These are phyloP conservation scores for Arctia plantaginis DNA, from an alignment of 2,888 invertebrate species.

Conservation along the genomic window DNA sequence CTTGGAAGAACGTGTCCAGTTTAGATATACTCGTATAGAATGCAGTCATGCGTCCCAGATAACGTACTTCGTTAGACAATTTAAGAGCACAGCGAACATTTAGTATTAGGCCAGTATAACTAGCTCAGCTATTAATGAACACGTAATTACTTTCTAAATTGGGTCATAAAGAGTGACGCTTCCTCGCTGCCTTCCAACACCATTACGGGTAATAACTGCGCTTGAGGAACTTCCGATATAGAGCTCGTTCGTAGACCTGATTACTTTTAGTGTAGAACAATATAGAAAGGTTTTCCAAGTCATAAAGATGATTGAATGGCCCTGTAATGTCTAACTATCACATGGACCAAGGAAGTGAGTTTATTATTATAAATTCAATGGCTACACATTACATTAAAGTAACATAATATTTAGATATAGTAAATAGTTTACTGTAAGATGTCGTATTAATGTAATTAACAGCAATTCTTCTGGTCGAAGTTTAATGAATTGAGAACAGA, in stretches of 20 bases:
- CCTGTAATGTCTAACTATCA: not conserved
- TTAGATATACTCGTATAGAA: not conserved
- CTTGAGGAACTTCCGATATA: constrained; percentile 17
- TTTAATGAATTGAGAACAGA: too few relatives aligned
- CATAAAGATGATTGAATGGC: not conserved
- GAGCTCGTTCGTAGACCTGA: constrained; percentile 8
- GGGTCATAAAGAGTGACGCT: constrained; percentile 44
- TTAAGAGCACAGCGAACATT: constrained; percentile 21
- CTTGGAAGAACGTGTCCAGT: not conserved
- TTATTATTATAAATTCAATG: not conserved
- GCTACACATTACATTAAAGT: not conserved
- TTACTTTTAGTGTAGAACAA: constrained; percentile 11
- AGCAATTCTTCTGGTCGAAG: too few relatives aligned
- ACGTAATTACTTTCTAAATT: constrained; percentile 52
- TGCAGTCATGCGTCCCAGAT: not conserved
- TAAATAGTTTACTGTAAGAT: not conserved
- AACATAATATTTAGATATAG: not conserved
- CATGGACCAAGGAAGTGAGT: not conserved
- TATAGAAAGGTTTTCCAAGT: not conserved
- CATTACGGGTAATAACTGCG: constrained; percentile 22
- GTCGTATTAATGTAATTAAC: too few relatives aligned
- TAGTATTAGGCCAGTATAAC: constrained; percentile 30
- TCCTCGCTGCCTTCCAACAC: constrained; percentile 12
- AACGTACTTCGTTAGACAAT: not conserved
- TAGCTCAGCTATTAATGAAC: constrained; percentile 46